Conservation (phyloP, 2,113 vertebrate species). For the Urocolius indicus region DNA sequence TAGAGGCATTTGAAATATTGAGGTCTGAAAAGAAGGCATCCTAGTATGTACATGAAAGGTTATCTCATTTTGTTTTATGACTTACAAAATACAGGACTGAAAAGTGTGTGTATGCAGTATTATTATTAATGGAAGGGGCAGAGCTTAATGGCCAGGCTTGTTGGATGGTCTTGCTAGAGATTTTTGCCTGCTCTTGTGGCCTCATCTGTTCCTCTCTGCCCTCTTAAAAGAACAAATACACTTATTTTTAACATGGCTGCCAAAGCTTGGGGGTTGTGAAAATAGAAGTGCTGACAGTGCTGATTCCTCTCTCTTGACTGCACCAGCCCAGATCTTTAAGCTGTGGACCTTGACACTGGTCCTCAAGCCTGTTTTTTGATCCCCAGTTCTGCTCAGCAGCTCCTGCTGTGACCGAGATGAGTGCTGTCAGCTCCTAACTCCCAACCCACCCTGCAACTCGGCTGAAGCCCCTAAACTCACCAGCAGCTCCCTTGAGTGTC, state of each 20-base stretch:
- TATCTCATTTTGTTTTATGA: not conserved
- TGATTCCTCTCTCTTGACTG: not conserved
- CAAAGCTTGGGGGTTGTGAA: not conserved
- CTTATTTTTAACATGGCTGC: not conserved
- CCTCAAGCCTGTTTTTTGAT: not conserved
- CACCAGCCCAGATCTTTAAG: not conserved
- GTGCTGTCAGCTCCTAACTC: not conserved
- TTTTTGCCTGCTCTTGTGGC: not conserved
- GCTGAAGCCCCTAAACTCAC: not conserved
- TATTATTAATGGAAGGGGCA: not conserved
- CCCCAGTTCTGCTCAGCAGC: not conserved
- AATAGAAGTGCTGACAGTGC: not conserved
- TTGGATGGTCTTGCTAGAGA: not conserved
- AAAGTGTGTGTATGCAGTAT: not conserved
- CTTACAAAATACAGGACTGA: not conserved
- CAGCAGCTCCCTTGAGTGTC: not conserved
- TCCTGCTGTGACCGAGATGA: not conserved
- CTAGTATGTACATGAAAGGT: not conserved
- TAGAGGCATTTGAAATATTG: not conserved
- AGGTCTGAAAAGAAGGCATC: not conserved
- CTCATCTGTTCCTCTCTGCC: accelerated
- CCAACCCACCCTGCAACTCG: not conserved
- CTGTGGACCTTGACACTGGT: not conserved
- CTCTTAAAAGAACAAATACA: not conserved
- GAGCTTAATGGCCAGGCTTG: not conserved